These are phyloP conservation scores for Corbicula japonica DNA, from an alignment of 2,888 invertebrate genomes.

Conservation along the genomic window DNA sequence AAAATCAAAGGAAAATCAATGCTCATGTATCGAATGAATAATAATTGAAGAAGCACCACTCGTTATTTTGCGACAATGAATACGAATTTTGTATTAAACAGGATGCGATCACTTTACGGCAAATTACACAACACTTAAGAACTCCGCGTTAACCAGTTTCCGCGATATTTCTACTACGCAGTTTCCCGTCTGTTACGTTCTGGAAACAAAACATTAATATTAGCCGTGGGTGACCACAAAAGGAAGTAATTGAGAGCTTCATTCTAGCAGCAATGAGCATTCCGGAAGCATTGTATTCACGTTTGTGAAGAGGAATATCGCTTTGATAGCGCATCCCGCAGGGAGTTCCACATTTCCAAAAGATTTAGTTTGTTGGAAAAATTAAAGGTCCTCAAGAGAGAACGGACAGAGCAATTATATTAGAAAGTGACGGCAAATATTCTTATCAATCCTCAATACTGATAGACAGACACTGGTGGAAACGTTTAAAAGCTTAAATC, in stretches of 20 bases:
- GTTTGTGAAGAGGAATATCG: no score
- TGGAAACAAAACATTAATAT: slow-evolving; percentile 13
- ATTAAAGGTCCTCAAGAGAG: slow-evolving; percentile 35
- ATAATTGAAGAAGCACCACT: slow-evolving; percentile 30
- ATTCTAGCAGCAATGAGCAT: no score
- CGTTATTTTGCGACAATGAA: slow-evolving; percentile 45
- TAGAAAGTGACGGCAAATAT: slow-evolving; percentile 38
- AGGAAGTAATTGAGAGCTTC: background rate
- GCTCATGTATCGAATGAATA: slow-evolving; percentile 39
- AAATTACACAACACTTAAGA: slow-evolving; percentile 53
- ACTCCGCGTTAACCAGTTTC: slow-evolving; percentile 22
- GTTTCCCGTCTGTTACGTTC: slow-evolving; percentile 43
- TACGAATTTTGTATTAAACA: slow-evolving; percentile 23
- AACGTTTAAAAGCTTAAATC: slow-evolving; percentile 27
- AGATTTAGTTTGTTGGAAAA: slow-evolving; percentile 42
- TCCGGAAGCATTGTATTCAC: no score
- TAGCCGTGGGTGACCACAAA: slow-evolving; percentile 24
- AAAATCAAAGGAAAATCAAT: slow-evolving; percentile 38
- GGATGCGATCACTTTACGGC: slow-evolving; percentile 55
- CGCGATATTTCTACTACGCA: slow-evolving; percentile 6
- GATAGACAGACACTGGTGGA: no score
- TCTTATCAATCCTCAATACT: slow-evolving; percentile 16
- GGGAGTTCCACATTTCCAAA: slow-evolving; percentile 28
- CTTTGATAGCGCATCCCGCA: slow-evolving; percentile 25
- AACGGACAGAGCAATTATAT: slow-evolving; percentile 34